Evolutionary conservation across 2,888 invertebrate genomes (phyloP), one percentile per base, ranked within the genome.

Genomic region (Anthrax anthrax): DNA sequence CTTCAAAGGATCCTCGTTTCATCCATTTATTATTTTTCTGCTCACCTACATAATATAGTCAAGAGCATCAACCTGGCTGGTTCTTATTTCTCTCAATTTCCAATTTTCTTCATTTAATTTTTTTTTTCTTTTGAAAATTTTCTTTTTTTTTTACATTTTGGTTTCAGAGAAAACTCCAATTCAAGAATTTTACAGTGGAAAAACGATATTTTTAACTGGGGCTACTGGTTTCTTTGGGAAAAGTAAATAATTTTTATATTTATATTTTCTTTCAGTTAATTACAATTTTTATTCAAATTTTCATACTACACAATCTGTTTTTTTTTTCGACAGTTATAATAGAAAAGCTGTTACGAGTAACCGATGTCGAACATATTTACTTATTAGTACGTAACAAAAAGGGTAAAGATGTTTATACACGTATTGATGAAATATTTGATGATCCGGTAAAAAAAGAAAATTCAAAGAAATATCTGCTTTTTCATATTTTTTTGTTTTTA

Each of bases 381-480:
- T 56, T 78, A 23, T 60, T 79, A 37, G 66, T 78, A 18, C 64
- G 79, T 42, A 60, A 68, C 29, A 79, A 78, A 58, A 74, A 73
- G 62, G 81, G 69, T 0, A 78, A 80, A 59, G 76, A 78, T 53
- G 70, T 78, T 38, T 73, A 76, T 53, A 73, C 78, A 1, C 72
- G 84, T 47, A 64, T 82, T 42, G 79, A 79, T 13, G 76, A 78
- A 53, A 71, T 84, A 16, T 80, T 83, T 52, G 77, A 79, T 14
- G 80, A 82, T 55, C 71, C 75, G 19, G 77, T 81, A 60, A 73
- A 59, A 55, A 39, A n/a, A n/a, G n/a, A n/a, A n/a, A 18, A 36
- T 16, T 18, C 12, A 16, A 6, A 18, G 18, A 32, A 8, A 36
- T 44, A 17, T 49, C 34, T 37, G 27, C 39, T 16, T 23, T 14